Evolutionary conservation across 2,888 invertebrate species (phyloP), one percentile per base, ranked within the genome.

Genomic region (Andrena dorsata): DNA sequence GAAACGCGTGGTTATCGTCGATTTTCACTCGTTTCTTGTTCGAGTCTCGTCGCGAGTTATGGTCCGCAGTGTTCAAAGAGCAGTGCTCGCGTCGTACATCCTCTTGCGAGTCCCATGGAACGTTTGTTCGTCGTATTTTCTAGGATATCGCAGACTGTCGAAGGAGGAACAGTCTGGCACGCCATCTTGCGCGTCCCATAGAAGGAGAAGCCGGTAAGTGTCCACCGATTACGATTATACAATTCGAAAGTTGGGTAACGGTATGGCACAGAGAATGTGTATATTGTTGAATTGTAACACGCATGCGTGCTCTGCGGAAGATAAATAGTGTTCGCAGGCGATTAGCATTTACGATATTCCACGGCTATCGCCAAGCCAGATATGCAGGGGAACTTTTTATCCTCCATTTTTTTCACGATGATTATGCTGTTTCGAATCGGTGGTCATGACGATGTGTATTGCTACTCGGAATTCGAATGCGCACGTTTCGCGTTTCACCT

Each of bases 281-380:
- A 56, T 10, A 56, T 56, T 23, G 23, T 56, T 26, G 56, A 56
- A 56, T 0, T 26, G 26, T 20, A 56, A 26, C 10, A 23, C 10
- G 23, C 8, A 26, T 26, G 26, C 13, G 8, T 56, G 13, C 32
- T 68, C 32, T 16, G 23, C 5, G 8, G 30, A 68, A 32, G 53
- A 20, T 68, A 68, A 32, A 53, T 51, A 30, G 32, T 35, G 23
- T 53, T 56, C 32, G 23, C 3, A 20, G 23, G 16, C 53, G 23
- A 68, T 68, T 68, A 68, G 23, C 51, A 53, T 73, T 72, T 35
- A 16, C 66, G 30, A 73, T 80, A 73, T 63, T 73, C 80, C 56
- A 30, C 32, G 72, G 73, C 58, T 68, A 68, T 30, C 49, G 32
- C 23, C 20, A 51, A 68, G 51, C 32, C 28, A 53, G 51, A 53